These are phyloP conservation scores for Cylloceria caligata DNA, from an alignment of 2,888 invertebrate species.

Conservation along the genomic window DNA sequence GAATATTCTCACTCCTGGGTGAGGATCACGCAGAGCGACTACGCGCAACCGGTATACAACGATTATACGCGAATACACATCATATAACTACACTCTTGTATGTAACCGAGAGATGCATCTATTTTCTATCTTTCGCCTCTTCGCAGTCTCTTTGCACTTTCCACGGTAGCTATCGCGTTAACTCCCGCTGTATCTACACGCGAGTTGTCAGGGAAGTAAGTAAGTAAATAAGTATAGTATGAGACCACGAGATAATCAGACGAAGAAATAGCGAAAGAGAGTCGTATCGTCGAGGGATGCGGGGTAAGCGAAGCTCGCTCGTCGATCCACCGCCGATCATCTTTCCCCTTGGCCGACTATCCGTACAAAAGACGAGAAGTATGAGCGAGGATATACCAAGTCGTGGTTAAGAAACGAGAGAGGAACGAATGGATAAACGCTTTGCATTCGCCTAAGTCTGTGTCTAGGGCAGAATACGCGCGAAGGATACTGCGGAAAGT, in stretches of 20 bases:
- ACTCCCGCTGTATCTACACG: slow-evolving; percentile 28
- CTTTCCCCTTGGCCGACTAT: slow-evolving; percentile 31
- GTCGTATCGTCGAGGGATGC: neutral
- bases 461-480: slow-evolving; percentile 31
- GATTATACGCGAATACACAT: slow-evolving; percentile 48
- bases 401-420: neutral
- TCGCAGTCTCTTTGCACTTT: slow-evolving; percentile 36
- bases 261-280: slow-evolving; percentile 16
- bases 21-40: slow-evolving; percentile 52
- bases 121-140: slow-evolving; percentile 51
- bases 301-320: neutral
- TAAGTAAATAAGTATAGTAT: slow-evolving; percentile 10
- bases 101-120: slow-evolving; percentile 52
- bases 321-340: slow-evolving; percentile 47
- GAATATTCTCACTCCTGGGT: slow-evolving; percentile 59
- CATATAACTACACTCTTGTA: neutral
- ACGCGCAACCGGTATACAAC: slow-evolving; percentile 62
- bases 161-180: slow-evolving; percentile 50
- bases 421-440: slow-evolving; percentile 36
- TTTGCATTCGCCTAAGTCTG: slow-evolving; percentile 53
- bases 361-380: slow-evolving; percentile 14
- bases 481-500: slow-evolving; percentile 47
- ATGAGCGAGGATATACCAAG: slow-evolving; percentile 1
- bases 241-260: slow-evolving; percentile 29
- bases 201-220: slow-evolving; percentile 11